Conservation (phyloP, 37 sponge, comb jelly and placozoan genomes). For the Tethya wilhelma region DNA sequence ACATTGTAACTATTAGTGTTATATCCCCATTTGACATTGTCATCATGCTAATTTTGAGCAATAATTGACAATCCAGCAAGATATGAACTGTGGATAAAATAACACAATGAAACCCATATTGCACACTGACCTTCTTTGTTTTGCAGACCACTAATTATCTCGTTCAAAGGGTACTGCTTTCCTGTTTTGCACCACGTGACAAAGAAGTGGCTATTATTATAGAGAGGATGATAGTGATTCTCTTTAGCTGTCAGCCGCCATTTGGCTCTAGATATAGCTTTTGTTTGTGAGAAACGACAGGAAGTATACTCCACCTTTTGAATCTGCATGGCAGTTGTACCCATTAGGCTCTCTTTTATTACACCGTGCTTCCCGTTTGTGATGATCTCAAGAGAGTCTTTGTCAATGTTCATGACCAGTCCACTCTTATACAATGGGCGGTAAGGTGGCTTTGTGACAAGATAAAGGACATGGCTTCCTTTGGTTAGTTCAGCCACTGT, state of each 20-base stretch:
- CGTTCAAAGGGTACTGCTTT: not conserved
- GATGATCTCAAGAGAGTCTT: not conserved
- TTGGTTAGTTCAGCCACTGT: not conserved
- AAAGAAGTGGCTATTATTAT: constrained; percentile 53
- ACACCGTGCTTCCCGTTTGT: not conserved
- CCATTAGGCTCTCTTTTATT: not conserved
- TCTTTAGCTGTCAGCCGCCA: constrained; percentile 8
- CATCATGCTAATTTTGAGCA: too few relatives aligned
- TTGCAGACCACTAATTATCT: not conserved
- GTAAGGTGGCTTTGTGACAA: not conserved
- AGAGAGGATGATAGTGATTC: constrained; percentile 32
- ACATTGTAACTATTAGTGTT: too few relatives aligned
- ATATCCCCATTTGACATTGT: too few relatives aligned
- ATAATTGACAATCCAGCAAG: too few relatives aligned
- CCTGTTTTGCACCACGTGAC: constrained; percentile 28
- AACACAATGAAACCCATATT: not conserved
- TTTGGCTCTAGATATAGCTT: constrained; percentile 23
- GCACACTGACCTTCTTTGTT: not conserved
- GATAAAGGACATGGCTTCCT: constrained; percentile 21
- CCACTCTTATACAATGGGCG: constrained; percentile 7
- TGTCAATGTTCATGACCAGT: not conserved
- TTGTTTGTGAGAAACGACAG: constrained; percentile 5
- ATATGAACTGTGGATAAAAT: too few relatives aligned
- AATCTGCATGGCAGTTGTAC: not conserved
- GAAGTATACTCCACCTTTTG: constrained; percentile 5